Percentiles rank a stretch among this genome's conserved stretches.
Evolutionary conservation across 2,113 vertebrate genomes (phyloP).

Genomic region (Peucedramus taeniatus): DNA sequence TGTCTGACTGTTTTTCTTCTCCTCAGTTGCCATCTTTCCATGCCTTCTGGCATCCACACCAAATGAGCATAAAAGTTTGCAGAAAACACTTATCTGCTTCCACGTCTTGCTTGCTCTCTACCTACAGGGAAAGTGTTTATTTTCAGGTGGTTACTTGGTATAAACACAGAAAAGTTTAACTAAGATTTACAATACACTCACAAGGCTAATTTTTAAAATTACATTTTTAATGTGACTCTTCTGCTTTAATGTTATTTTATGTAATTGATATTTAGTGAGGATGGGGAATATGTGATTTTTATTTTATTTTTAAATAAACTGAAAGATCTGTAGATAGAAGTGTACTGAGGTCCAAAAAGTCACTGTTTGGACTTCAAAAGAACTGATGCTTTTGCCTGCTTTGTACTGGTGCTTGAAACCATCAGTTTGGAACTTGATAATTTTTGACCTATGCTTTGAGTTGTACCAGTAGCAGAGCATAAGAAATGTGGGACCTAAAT

Average conservation of each 20-base stretch:
- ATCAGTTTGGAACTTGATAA: neutral
- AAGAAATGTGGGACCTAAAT: neutral
- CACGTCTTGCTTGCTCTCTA: neutral
- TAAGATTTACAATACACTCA: neutral
- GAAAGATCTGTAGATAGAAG: neutral
- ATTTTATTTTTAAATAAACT: neutral
- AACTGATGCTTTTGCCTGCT: neutral
- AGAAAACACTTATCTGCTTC: neutral
- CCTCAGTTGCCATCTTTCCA: neutral
- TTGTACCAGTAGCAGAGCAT: neutral
- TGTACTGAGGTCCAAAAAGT: neutral
- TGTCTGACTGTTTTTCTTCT: neutral
- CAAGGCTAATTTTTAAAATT: rapidly evolving
- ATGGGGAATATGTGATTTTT: neutral
- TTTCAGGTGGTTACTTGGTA: neutral
- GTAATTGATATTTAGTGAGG: rapidly evolving
- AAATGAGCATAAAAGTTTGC: rapidly evolving
- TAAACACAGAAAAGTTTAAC: neutral
- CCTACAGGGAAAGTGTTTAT: neutral
- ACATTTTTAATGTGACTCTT: neutral
- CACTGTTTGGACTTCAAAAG: neutral
- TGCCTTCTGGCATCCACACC: neutral
- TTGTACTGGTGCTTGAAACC: neutral
- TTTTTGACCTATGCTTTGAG: neutral
- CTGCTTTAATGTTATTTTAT: neutral